Conservation (phyloP, 2,113 vertebrate genomes). For the Oreochromis niloticus region DNA sequence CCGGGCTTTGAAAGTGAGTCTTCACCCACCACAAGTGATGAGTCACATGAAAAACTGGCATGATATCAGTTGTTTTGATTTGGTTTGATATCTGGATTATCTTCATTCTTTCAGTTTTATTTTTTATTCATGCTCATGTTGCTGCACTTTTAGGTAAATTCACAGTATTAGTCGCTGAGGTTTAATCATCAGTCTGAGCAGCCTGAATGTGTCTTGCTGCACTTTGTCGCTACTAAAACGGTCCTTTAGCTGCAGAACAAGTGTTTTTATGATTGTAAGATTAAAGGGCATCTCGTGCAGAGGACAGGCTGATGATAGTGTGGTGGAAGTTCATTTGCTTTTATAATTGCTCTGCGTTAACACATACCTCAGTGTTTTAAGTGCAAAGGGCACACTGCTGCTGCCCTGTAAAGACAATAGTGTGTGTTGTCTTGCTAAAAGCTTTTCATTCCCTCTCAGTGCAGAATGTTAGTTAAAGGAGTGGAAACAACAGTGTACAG, state of each 20-base stretch:
- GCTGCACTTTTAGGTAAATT: not conserved
- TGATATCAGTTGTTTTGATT: not conserved
- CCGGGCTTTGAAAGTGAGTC: not conserved
- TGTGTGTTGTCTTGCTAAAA: not conserved
- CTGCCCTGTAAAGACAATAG: not conserved
- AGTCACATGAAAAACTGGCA: not conserved
- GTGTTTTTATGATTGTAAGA: constrained; percentile 57
- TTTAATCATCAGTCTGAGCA: not conserved
- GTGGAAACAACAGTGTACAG: constrained; percentile 21
- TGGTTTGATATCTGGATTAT: not conserved
- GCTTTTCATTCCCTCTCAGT: constrained; percentile 5
- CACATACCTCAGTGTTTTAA: constrained; percentile 33
- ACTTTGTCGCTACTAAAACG: not conserved
- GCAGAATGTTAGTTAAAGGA: constrained; percentile 9
- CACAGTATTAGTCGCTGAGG: not conserved
- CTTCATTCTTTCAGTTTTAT: not conserved
- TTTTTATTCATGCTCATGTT: not conserved
- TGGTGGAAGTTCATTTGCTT: constrained; percentile 35
- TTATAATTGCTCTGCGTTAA: constrained; percentile 38
- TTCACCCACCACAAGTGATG: not conserved
- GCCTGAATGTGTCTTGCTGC: not conserved
- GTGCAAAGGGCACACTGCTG: constrained; percentile 63
- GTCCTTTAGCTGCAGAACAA: constrained; percentile 7
- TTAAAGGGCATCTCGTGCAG: constrained; percentile 39
- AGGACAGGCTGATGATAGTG: constrained; percentile 33